phyloP scores from a whole-genome alignment of 2,888 invertebrate species.

The Machimus rusticus region DNA sequence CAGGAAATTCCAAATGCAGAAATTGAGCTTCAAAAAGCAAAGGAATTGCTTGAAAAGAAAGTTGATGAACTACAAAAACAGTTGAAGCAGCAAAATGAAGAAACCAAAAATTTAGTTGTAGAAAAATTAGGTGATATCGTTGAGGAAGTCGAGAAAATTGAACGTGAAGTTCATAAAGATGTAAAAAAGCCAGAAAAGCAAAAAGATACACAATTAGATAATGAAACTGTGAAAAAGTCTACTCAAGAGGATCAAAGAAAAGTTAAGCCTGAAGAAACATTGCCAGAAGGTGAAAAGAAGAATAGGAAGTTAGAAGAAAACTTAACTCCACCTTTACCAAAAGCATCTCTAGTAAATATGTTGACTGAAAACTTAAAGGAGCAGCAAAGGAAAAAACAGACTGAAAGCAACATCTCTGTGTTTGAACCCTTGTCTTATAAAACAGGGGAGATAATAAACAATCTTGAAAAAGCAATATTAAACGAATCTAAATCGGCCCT shows the following conservation, averaged over 20 bases:
- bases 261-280: not conserved
- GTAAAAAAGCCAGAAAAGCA: slow-evolving; percentile 50
- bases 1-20: slow-evolving; percentile 52
- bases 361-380: slow-evolving; percentile 52
- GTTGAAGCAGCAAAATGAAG: slow-evolving; percentile 60
- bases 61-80: slow-evolving; percentile 64
- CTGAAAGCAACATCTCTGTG: slow-evolving; percentile 47
- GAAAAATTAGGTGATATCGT: slow-evolving; percentile 57
- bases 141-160: slow-evolving; percentile 61
- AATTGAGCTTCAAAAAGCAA: slow-evolving; percentile 56
- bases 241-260: slow-evolving; percentile 19
- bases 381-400: slow-evolving; percentile 38
- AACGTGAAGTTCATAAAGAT: slow-evolving; percentile 65
- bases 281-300: not conserved
- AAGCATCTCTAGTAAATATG: slow-evolving; percentile 54
- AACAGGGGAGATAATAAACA: slow-evolving; percentile 53
- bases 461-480: slow-evolving; percentile 41
- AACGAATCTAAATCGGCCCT: slow-evolving; percentile 54
- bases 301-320: not conserved
- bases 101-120: slow-evolving; percentile 56
- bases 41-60: slow-evolving; percentile 58
- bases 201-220: slow-evolving; percentile 50
- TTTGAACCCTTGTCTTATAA: slow-evolving; percentile 59
- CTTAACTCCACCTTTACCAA: not conserved
- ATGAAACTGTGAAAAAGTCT: not conserved